Percentiles rank a stretch among this genome's conserved stretches.
phyloP scores from a whole-genome alignment of 2,113 vertebrate species.

The Alethe diademata region DNA sequence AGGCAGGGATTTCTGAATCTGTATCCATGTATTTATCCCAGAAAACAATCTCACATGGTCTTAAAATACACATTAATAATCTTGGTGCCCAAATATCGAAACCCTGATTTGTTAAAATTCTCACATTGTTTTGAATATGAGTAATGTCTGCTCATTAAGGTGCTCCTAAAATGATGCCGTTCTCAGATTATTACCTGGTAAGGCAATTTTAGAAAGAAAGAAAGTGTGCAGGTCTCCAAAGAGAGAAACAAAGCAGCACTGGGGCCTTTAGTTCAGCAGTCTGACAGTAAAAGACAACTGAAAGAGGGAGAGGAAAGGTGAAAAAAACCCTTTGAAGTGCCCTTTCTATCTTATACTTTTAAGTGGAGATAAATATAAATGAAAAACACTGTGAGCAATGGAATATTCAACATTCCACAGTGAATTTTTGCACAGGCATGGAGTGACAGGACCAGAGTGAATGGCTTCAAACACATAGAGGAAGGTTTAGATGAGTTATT shows the following conservation, averaged over 20 bases:
- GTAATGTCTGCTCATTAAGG: background rate
- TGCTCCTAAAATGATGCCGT: background rate
- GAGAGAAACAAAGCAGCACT: background rate
- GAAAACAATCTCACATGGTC: background rate
- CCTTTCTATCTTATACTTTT: background rate
- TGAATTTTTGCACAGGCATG: background rate
- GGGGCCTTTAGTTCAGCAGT: background rate
- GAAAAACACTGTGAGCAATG: background rate
- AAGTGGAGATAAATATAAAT: background rate
- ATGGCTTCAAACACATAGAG: background rate
- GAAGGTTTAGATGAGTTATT: background rate
- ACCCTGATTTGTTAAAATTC: background rate
- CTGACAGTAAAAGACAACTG: background rate
- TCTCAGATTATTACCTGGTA: background rate
- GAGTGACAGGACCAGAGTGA: too few species aligned
- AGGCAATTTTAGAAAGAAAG: background rate
- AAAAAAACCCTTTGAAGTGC: rapidly evolving
- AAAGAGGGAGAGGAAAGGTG: background rate
- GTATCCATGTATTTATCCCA: too few species aligned
- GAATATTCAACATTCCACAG: background rate
- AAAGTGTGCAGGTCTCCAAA: background rate
- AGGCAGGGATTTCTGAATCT: background rate
- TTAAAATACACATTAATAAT: background rate
- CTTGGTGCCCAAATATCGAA: background rate
- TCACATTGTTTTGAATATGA: rapidly evolving